A percentile compares a stretch with the other conserved stretches of the same genome.
These are phyloP conservation scores for Heliothis virescens DNA, from an alignment of 1,140 invertebrate species.

Conservation along the genomic window DNA sequence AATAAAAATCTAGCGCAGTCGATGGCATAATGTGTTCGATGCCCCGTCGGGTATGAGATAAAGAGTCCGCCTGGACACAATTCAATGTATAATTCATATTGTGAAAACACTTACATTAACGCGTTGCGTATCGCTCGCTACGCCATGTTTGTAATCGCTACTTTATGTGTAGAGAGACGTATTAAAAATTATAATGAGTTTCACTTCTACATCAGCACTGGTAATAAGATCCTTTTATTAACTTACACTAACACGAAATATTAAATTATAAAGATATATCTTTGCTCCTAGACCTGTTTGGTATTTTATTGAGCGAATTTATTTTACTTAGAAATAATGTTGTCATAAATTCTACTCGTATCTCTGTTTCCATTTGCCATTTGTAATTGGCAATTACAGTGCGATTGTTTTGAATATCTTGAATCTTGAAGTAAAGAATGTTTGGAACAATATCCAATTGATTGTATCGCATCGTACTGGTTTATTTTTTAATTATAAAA, in stretches of 20 bases:
- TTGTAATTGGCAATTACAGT: conserved; percentile 41
- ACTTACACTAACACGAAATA: conserved; percentile 32
- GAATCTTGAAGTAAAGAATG: conserved; percentile 29
- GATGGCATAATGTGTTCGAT: conserved; percentile 61
- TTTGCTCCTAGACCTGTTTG: conserved; percentile 24
- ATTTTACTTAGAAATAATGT: conserved; percentile 40
- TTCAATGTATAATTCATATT: conserved; percentile 68
- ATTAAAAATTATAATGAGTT: conserved; percentile 68
- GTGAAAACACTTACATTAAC: conserved; percentile 68
- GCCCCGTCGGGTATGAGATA: conserved; percentile 58
- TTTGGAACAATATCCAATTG: conserved; percentile 14
- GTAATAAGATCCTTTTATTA: conserved; percentile 53
- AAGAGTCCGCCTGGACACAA: conserved; percentile 54
- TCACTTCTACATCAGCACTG: conserved; percentile 42
- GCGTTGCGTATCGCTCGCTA: conserved; percentile 60
- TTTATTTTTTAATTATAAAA: background rate
- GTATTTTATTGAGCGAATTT: conserved; percentile 37
- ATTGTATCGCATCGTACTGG: conserved; percentile 5
- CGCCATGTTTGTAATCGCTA: conserved; percentile 62
- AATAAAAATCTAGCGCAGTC: conserved; percentile 59
- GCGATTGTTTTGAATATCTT: conserved; percentile 41
- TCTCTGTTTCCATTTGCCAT: conserved; percentile 41
- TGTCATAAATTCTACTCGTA: conserved; percentile 41
- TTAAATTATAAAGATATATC: conserved; percentile 34
- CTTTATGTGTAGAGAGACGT: conserved; percentile 58